These are phyloP conservation scores for Ladona fulva DNA, from an alignment of 1,140 invertebrate species.

Conservation along the genomic window DNA sequence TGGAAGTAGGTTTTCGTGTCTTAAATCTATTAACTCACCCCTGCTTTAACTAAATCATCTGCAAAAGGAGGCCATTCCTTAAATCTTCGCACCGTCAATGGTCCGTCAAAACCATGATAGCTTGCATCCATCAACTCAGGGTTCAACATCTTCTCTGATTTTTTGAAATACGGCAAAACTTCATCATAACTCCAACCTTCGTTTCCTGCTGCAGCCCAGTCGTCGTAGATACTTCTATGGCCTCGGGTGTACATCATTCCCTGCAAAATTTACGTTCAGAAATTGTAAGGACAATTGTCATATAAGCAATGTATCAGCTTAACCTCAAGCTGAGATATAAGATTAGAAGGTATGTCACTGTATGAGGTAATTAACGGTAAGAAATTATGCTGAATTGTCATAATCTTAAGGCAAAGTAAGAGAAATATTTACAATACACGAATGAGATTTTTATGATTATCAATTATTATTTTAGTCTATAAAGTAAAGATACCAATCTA, in stretches of 20 bases:
- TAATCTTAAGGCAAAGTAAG: no score
- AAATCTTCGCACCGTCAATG: conserved; percentile 38
- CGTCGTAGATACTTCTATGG: conserved; percentile 56
- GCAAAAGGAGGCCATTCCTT: conserved; percentile 34
- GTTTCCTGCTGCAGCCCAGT: conserved; percentile 66
- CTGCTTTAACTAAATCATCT: conserved; percentile 17
- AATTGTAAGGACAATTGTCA: no score
- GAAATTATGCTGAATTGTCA: no score
- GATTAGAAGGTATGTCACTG: no score
- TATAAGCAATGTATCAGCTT: no score
- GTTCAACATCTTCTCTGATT: conserved; percentile 56
- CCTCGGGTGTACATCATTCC: conserved; percentile 64
- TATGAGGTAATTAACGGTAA: no score
- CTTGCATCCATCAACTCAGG: conserved; percentile 29
- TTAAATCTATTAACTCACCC: neutral
- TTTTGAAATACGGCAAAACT: conserved; percentile 72
- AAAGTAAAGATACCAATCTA: no score
- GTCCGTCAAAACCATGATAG: conserved; percentile 36
- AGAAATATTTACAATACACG: no score
- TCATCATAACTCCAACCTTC: conserved; percentile 77
- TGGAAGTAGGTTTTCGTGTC: neutral
- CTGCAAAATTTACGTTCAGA: no score
- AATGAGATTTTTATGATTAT: no score
- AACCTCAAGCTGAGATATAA: no score
- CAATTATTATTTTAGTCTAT: no score